These are phyloP conservation scores for Numenius arquata DNA, from an alignment of 2,113 vertebrate genomes.

Conservation along the genomic window DNA sequence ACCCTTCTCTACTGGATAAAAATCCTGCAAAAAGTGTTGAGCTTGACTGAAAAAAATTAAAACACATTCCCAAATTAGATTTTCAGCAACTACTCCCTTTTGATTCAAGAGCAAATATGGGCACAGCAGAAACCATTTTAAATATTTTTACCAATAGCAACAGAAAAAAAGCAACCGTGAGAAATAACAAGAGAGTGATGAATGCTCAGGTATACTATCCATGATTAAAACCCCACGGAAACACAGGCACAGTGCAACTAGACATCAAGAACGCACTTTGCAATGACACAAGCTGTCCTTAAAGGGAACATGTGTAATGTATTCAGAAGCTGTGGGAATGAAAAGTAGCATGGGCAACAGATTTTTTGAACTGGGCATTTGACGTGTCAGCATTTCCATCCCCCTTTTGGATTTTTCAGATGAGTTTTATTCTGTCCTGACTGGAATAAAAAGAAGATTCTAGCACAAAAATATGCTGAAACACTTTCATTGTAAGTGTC, in stretches of 20 bases:
- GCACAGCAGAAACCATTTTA: not conserved
- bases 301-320: constrained; percentile 45
- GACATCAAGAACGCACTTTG: not conserved
- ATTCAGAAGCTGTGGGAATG: constrained; percentile 49
- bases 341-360: constrained; percentile 54
- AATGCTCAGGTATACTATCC: not conserved
- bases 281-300: constrained; percentile 37
- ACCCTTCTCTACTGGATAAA: constrained; percentile 16
- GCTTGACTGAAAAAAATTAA: constrained; percentile 5
- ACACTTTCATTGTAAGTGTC: not conserved
- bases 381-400: constrained; percentile 62
- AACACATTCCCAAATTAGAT: not conserved
- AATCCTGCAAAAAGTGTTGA: not conserved
- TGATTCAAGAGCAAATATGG: not conserved
- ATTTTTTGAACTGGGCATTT: constrained; percentile 65
- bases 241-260: not conserved
- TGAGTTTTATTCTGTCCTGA: constrained; percentile 30
- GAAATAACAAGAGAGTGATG: not conserved
- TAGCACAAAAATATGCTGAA: constrained; percentile 3
- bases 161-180: not conserved
- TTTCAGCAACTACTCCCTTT: not conserved
- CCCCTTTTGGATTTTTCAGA: constrained; percentile 8
- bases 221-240: constrained; percentile 9
- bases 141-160: not conserved
- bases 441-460: constrained; percentile 39